These are phyloP conservation scores for Anthonomus grandis DNA, from an alignment of 1,140 invertebrate species.

Conservation along the genomic window DNA sequence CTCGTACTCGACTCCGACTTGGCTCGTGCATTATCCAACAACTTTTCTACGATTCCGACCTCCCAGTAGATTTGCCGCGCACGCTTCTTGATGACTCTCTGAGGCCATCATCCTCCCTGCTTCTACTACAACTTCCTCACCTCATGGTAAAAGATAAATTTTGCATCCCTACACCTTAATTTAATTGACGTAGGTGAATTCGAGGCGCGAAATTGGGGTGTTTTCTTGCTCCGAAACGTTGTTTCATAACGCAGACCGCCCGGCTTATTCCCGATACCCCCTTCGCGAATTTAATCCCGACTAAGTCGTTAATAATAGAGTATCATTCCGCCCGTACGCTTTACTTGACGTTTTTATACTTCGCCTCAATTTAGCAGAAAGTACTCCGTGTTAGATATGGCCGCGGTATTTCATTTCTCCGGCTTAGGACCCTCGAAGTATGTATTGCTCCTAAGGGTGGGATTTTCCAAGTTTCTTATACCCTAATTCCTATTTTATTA, in stretches of 20 bases:
- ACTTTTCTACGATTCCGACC: too few species aligned
- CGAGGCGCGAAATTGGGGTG: slow-evolving; percentile 12
- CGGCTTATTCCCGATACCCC: not conserved
- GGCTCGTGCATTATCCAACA: too few species aligned
- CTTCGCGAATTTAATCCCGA: slow-evolving; percentile 28
- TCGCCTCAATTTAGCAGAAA: slow-evolving; percentile 13
- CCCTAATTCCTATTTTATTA: too few species aligned
- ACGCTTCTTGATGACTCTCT: not conserved
- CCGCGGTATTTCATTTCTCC: slow-evolving; percentile 1
- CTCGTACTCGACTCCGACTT: too few species aligned
- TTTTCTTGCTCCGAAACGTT: not conserved
- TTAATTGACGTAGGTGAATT: slow-evolving; percentile 15
- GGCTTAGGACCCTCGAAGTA: too few species aligned
- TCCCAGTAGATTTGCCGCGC: not conserved
- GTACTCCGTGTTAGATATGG: slow-evolving; percentile 8
- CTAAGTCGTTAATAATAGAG: slow-evolving; percentile 29
- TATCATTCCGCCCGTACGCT: slow-evolving; percentile 8
- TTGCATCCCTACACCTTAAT: not conserved
- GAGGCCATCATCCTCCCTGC: not conserved
- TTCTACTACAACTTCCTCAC: not conserved
- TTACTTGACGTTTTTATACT: slow-evolving; percentile 20
- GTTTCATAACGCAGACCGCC: not conserved
- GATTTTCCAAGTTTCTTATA: too few species aligned
- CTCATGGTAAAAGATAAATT: slow-evolving; percentile 10
- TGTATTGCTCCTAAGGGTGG: too few species aligned